Evolutionary conservation across 2,797 vertebrate genomes (phyloP).

Genomic region (Coranthus polyacanthus): DNA sequence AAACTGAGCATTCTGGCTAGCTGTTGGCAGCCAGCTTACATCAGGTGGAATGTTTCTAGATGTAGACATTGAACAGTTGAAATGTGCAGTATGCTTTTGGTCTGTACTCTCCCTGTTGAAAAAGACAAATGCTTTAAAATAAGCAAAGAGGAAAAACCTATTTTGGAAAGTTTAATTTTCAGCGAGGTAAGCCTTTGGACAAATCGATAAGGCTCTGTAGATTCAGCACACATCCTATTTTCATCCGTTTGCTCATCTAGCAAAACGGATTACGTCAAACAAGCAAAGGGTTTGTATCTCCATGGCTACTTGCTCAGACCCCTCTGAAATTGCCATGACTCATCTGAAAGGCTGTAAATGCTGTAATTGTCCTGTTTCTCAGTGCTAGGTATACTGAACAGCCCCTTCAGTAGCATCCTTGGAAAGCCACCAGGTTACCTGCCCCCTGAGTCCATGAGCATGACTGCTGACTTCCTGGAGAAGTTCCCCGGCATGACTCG

Average conservation of each 20-base stretch:
- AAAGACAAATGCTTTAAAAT: too few species aligned
- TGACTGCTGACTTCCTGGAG: constrained; percentile 91
- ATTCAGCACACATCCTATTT: constrained; percentile 15
- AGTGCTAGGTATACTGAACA: constrained; percentile 93
- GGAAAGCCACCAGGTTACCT: constrained; percentile 89
- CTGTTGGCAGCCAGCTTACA: constrained; percentile 1
- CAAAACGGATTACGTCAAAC: background rate
- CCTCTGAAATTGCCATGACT: background rate
- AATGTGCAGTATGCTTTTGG: too few species aligned
- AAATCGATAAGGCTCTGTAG: constrained; percentile 11
- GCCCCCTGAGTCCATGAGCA: constrained; percentile 89
- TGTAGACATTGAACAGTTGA: too few species aligned
- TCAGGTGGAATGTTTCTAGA: too few species aligned
- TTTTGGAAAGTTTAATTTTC: constrained; percentile 23
- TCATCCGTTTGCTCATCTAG: constrained; percentile 12
- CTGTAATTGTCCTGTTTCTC: constrained; percentile 21
- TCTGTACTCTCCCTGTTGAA: background rate
- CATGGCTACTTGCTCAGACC: background rate
- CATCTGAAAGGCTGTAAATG: constrained; percentile 13
- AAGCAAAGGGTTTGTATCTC: background rate
- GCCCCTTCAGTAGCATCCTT: constrained; percentile 88
- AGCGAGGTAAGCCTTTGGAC: background rate
- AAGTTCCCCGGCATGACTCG: constrained; percentile 91
- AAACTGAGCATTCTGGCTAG: too few species aligned
- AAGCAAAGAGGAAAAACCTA: background rate